Evolutionary conservation across 2,113 vertebrate species (phyloP).

Genomic region (Perccottus glenii): DNA sequence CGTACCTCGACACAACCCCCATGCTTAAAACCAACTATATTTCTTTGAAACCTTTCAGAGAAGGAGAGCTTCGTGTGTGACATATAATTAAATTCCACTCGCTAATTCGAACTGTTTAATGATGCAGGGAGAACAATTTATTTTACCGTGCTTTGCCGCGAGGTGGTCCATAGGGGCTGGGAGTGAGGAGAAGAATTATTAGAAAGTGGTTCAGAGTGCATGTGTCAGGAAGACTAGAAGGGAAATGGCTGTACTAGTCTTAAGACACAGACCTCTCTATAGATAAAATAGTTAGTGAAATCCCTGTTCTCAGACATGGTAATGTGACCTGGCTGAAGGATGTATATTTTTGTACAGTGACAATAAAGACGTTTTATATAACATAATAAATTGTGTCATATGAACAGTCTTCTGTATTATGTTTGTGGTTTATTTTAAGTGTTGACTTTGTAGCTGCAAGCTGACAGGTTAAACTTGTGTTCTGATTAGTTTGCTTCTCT

Average conservation of each 20-base stretch:
- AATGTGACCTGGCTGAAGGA: constrained; percentile 13
- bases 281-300: neutral
- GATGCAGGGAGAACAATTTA: constrained; percentile 74
- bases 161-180: constrained; percentile 55
- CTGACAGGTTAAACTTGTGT: too few species aligned
- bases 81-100: constrained; percentile 74
- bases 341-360: neutral
- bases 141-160: constrained; percentile 62
- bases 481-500: too few species aligned
- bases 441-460: too few species aligned
- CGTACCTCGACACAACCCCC: constrained; percentile 62
- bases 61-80: constrained; percentile 71
- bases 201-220: constrained; percentile 39
- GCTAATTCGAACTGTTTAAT: constrained; percentile 80
- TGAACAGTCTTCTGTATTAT: too few species aligned
- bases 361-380: too few species aligned
- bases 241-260: constrained; percentile 26
- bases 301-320: neutral
- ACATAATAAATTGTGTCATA: too few species aligned
- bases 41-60: constrained; percentile 66
- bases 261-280: constrained; percentile 26
- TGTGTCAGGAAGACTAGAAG: constrained; percentile 37
- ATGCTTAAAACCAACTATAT: constrained; percentile 56
- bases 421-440: too few species aligned
- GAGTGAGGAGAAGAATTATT: constrained; percentile 57